Conservation (phyloP, 1,140 invertebrate genomes). For the Bombus huntii region DNA sequence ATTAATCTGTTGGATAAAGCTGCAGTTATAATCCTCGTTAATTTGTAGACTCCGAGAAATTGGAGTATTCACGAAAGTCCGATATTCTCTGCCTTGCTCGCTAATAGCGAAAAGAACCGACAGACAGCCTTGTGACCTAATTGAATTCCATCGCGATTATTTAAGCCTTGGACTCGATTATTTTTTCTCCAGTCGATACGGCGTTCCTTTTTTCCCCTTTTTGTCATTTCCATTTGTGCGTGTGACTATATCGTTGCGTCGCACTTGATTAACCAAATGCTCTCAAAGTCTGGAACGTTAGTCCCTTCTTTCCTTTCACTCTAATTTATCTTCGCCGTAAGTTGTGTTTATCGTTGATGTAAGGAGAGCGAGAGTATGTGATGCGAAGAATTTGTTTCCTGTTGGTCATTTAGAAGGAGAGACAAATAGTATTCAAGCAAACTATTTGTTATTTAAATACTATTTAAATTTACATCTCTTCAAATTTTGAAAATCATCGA, state of each 20-base stretch:
- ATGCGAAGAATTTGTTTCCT: too few species aligned
- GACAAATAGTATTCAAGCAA: too few species aligned
- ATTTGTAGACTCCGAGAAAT: conserved; percentile 27
- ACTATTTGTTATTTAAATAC: too few species aligned
- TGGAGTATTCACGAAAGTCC: conserved; percentile 23
- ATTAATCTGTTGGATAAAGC: conserved; percentile 11
- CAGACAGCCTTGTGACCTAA: conserved; percentile 10
- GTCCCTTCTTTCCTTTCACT: not conserved
- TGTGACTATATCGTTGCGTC: too few species aligned
- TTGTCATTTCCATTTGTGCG: too few species aligned
- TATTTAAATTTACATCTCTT: too few species aligned
- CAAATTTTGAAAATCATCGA: too few species aligned
- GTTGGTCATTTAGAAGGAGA: too few species aligned
- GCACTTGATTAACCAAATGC: too few species aligned
- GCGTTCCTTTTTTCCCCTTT: too few species aligned
- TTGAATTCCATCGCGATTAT: conserved; percentile 33
- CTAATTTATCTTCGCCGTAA: not conserved
- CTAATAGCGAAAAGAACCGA: conserved; percentile 12
- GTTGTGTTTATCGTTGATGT: not conserved
- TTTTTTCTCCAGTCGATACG: not conserved
- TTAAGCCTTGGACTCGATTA: conserved; percentile 41
- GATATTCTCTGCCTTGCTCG: conserved; percentile 8
- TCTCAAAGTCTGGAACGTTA: not conserved
- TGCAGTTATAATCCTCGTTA: not conserved
- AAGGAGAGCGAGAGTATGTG: too few species aligned